Evolutionary conservation across 2,797 vertebrate genomes (phyloP).

Genomic region (Ambastaia sidthimunki): DNA sequence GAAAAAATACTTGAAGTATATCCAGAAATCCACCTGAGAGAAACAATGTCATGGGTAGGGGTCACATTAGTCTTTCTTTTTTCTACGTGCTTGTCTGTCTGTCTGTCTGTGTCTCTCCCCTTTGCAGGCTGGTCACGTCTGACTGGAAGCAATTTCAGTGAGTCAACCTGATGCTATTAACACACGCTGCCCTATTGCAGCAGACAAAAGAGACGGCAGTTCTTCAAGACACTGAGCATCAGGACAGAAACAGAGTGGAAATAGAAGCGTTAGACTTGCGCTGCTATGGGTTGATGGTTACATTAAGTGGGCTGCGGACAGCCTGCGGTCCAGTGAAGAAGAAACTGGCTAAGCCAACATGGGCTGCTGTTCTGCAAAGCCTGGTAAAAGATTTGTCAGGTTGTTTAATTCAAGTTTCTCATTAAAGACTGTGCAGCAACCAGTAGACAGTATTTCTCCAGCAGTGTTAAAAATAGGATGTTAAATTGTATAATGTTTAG

Average conservation of each 20-base stretch:
- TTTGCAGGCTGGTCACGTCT: slow-evolving; percentile 73
- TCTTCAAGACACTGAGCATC: slow-evolving; percentile 45
- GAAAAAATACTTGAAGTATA: slow-evolving; percentile 15
- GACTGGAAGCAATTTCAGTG: slow-evolving; percentile 79
- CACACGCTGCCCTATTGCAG: slow-evolving; percentile 67
- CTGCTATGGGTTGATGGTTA: slow-evolving; percentile 57
- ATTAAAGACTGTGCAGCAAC: neutral
- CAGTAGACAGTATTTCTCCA: neutral
- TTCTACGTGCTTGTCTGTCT: neutral
- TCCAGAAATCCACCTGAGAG: slow-evolving; percentile 37
- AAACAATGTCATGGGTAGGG: slow-evolving; percentile 11
- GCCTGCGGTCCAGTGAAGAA: neutral
- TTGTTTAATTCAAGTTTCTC: neutral
- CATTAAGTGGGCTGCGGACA: slow-evolving; percentile 65
- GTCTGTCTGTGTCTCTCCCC: slow-evolving; percentile 37
- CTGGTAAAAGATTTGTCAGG: neutral
- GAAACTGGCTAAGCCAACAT: neutral
- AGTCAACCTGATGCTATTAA: slow-evolving; percentile 76
- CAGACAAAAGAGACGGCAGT: slow-evolving; percentile 65
- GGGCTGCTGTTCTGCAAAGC: neutral
- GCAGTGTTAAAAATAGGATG: neutral
- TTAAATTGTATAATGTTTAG: neutral
- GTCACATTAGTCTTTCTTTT: neutral
- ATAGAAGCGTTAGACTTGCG: slow-evolving; percentile 60
- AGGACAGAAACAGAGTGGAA: slow-evolving; percentile 34